phyloP scores from a whole-genome alignment of 2,888 invertebrate species.

The Odiellus spinosus region DNA sequence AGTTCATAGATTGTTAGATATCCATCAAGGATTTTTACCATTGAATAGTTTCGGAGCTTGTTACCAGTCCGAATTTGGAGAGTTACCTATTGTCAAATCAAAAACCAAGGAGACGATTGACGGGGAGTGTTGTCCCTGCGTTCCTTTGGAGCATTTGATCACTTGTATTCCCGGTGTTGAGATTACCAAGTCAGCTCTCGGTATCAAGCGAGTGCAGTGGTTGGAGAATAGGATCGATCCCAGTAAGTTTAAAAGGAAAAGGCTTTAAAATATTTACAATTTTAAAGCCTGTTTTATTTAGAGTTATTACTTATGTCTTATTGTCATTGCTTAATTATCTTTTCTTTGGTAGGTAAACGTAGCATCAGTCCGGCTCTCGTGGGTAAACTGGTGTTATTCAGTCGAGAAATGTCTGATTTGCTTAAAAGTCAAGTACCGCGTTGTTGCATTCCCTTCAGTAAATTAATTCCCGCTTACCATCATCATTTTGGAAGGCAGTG shows the following conservation, averaged over 20 bases:
- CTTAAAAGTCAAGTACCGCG: slow-evolving; percentile 55
- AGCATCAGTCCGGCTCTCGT: slow-evolving; percentile 34
- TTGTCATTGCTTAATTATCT: too few relatives aligned
- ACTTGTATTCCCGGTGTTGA: slow-evolving; percentile 62
- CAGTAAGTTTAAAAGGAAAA: too few relatives aligned
- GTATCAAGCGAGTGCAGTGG: slow-evolving; percentile 41
- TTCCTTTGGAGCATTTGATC: slow-evolving; percentile 69
- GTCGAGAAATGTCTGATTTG: slow-evolving; percentile 71
- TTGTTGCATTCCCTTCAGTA: slow-evolving; percentile 61
- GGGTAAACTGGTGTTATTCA: slow-evolving; percentile 59
- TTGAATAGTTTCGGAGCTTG: slow-evolving; percentile 65
- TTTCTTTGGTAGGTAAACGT: slow-evolving; percentile 5
- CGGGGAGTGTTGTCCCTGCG: not conserved
- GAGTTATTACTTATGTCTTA: too few relatives aligned
- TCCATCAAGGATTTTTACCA: slow-evolving; percentile 60
- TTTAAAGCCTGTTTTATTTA: too few relatives aligned
- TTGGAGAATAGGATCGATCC: slow-evolving; percentile 25
- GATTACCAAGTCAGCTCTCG: slow-evolving; percentile 36
- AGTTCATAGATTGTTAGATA: slow-evolving; percentile 48
- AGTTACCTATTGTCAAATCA: slow-evolving; percentile 29
- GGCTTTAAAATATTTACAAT: too few relatives aligned
- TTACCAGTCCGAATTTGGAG: slow-evolving; percentile 55
- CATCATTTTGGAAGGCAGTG: slow-evolving; percentile 92
- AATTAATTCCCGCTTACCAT: slow-evolving; percentile 88
- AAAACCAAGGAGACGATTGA: slow-evolving; percentile 41